Conservation (phyloP, 2,888 invertebrate genomes). For the Sisyra terminalis region DNA sequence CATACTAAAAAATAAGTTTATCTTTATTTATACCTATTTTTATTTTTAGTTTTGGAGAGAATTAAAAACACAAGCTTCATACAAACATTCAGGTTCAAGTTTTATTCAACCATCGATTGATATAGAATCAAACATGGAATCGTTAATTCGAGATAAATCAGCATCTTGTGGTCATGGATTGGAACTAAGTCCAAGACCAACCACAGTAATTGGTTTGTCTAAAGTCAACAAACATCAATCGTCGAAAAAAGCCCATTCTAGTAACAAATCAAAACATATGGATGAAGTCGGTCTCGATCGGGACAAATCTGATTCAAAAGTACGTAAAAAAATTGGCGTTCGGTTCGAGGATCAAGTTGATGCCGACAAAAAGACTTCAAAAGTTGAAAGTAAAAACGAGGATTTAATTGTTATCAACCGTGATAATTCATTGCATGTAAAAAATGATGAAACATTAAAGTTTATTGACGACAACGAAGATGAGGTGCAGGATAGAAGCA, state of each 20-base stretch:
- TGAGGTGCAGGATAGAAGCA: slow-evolving; percentile 24
- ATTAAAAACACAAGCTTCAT: slow-evolving; percentile 38
- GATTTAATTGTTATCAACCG: not conserved
- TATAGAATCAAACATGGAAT: slow-evolving; percentile 27
- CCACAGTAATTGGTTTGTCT: slow-evolving; percentile 25
- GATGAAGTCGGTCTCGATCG: not conserved
- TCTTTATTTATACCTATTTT: not conserved
- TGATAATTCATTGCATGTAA: slow-evolving; percentile 7
- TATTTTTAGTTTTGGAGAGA: slow-evolving; percentile 53
- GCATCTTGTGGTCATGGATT: slow-evolving; percentile 61
- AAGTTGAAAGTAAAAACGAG: not conserved
- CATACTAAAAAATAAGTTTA: too few relatives aligned
- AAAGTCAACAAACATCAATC: slow-evolving; percentile 6
- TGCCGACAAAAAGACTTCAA: not conserved
- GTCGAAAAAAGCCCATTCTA: not conserved
- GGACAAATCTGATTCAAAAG: not conserved
- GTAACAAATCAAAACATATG: not conserved
- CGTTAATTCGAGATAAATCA: slow-evolving; percentile 55
- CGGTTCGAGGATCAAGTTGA: slow-evolving; percentile 5
- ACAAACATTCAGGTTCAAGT: slow-evolving; percentile 24
- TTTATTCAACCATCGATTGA: slow-evolving; percentile 12
- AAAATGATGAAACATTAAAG: slow-evolving; percentile 22
- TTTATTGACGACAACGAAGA: slow-evolving; percentile 26
- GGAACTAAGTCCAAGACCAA: slow-evolving; percentile 49
- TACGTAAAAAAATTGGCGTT: slow-evolving; percentile 3